Base-by-base conservation (phyloP, 2,113 vertebrate species). In the Rhineura floridana region DNA sequence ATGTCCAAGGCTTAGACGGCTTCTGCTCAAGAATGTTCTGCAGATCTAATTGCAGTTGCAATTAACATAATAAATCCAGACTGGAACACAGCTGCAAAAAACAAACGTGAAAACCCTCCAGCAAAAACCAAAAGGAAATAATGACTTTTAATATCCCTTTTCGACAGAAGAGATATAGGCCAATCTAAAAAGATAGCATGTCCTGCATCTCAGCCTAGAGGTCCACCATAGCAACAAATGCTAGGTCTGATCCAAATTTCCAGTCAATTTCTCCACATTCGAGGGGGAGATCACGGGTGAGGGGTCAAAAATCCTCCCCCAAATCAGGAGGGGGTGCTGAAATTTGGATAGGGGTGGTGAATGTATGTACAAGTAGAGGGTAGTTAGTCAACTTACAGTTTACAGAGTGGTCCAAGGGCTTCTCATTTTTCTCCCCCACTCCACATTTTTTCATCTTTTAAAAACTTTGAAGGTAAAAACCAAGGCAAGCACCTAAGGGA, bases 11-110 rank as follows among this genome's bases (percentile, higher is more conserved):
- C 48, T 2, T 69, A 87, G 62, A 55, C 70, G 76, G 76, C 85
- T 70, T 80, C 1, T 3, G 48, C 36, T 52, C 46, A 55, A 87
- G 46, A 55, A 87, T 67, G 69, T 79, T 87, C 25, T 87, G 67
- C 44, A 8, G 25, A 86, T 39, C 85, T 80, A 69, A 86, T 79
- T 86, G 76, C 62, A 86, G n/a, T 44, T 79, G 62, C 48, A 69
- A 23, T 52, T 79, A 69, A 86, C 79, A 50, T 80, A 86, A 67
- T 52, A 50, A 67, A 79, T 67, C 62, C 44, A 69, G 23, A 36
- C 7, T 42, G n/a, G 25, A 79, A 42, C 23, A 28, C 15, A n/a
- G 10, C 1, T 36, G 39, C 3, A 21, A 17, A n/a, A 5, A 23
- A 12, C 15, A 79, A 4, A 17, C n/a, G n/a, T n/a, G n/a, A 69